A percentile compares a stretch with the other conserved stretches of the same genome.
Conservation (phyloP, 2,113 vertebrate species). For the Columbina picui region DNA sequence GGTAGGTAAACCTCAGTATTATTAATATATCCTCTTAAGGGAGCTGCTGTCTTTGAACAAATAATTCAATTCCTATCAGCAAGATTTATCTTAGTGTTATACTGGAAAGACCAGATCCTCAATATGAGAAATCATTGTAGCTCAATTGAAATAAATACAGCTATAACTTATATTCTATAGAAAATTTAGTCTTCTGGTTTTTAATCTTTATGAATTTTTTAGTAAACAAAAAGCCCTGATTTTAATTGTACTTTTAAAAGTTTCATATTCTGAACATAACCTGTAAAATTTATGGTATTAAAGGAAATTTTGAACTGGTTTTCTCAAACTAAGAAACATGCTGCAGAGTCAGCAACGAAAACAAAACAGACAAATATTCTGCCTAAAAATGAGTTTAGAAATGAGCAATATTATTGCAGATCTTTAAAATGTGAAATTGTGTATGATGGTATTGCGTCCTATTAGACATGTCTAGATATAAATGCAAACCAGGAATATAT, state of each 20-base stretch:
- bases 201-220: conserved; percentile 31
- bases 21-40: neutral
- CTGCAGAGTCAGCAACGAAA: neutral
- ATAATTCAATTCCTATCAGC: neutral
- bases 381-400: neutral
- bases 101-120: neutral
- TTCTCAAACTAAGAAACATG: neutral
- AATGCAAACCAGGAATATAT: neutral
- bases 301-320: neutral
- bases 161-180: neutral
- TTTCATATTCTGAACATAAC: neutral
- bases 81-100: neutral
- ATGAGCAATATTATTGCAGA: neutral
- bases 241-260: conserved; percentile 41
- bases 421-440: neutral
- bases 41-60: neutral
- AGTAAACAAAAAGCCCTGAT: neutral
- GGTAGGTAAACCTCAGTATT: neutral
- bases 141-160: neutral
- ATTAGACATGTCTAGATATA: neutral
- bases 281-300: neutral
- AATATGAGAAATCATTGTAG: neutral
- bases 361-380: neutral
- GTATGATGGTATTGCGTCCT: neutral
- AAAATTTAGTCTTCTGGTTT: neutral